Evolutionary conservation across 2,113 vertebrate species (phyloP).

Genomic region (Ifrita kowaldi): DNA sequence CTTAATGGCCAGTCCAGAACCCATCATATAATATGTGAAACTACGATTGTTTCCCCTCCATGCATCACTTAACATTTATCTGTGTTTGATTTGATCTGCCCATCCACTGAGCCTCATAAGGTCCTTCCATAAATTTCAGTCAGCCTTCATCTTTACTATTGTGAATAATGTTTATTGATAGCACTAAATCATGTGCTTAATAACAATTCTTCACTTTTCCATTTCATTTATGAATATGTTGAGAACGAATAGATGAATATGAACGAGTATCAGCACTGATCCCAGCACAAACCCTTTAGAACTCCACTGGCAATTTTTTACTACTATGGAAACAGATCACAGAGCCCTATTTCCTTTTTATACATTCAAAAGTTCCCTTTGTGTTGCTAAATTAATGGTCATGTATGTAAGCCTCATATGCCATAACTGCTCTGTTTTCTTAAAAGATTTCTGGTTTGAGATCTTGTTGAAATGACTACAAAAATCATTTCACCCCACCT

Average conservation of each 20-base stretch:
- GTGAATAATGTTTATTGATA: conserved; percentile 9
- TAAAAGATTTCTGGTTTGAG: background rate
- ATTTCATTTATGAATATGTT: conserved; percentile 15
- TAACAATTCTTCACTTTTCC: background rate
- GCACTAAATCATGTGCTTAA: background rate
- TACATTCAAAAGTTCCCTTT: background rate
- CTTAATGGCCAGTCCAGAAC: background rate
- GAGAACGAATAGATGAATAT: conserved; percentile 12
- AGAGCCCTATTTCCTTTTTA: background rate
- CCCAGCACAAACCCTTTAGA: background rate
- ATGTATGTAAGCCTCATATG: background rate
- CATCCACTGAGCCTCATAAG: background rate
- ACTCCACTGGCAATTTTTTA: background rate
- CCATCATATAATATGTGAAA: background rate
- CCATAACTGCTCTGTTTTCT: background rate
- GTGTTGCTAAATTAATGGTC: background rate
- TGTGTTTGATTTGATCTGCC: background rate
- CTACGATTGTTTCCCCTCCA: background rate
- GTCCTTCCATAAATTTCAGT: background rate
- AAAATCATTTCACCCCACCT: background rate
- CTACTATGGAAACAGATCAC: background rate
- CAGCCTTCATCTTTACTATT: background rate
- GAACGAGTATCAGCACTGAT: background rate
- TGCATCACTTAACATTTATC: conserved; percentile 9
- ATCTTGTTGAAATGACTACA: background rate